A percentile compares a stretch with the other conserved stretches of the same genome.
phyloP scores from a whole-genome alignment of 2,797 vertebrate species.

The Sebastes trivittatus region DNA sequence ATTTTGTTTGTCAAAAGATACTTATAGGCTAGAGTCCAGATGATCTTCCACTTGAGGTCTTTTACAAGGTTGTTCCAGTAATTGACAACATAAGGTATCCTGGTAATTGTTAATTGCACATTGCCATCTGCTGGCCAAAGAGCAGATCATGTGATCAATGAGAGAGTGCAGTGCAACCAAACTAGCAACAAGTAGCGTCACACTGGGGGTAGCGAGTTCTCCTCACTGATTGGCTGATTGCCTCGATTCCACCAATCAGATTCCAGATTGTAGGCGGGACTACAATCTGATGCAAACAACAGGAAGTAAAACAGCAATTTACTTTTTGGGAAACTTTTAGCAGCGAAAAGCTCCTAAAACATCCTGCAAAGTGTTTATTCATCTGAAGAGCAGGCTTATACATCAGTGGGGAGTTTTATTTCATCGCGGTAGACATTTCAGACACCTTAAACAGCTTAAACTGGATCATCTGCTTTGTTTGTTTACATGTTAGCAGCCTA shows the following conservation, averaged over 20 bases:
- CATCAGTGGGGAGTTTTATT: neutral
- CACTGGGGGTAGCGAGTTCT: fast-evolving
- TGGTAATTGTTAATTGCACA: constrained; percentile 55
- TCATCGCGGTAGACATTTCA: fast-evolving
- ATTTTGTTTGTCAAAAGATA: too few relatives aligned
- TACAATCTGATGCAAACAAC: neutral
- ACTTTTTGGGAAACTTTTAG: constrained; percentile 60
- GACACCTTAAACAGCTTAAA: fast-evolving
- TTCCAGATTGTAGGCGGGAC: neutral
- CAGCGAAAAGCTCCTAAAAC: neutral
- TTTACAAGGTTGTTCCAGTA: too few relatives aligned
- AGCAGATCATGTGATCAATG: neutral
- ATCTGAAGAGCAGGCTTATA: fast-evolving
- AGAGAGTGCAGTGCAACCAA: constrained; percentile 32
- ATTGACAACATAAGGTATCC: too few relatives aligned
- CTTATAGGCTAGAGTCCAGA: too few relatives aligned
- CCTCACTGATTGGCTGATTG: constrained; percentile 15
- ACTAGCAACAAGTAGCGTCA: neutral
- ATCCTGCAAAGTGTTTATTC: fast-evolving
- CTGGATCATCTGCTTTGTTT: constrained; percentile 40
- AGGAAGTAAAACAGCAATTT: constrained; percentile 44
- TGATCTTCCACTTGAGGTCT: too few relatives aligned
- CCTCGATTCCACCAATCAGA: constrained; percentile 45
- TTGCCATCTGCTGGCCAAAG: constrained; percentile 78
- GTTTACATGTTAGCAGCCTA: constrained; percentile 70